Evolutionary conservation across 1,140 invertebrate genomes (phyloP).

Genomic region (Brachystomella parvula): DNA sequence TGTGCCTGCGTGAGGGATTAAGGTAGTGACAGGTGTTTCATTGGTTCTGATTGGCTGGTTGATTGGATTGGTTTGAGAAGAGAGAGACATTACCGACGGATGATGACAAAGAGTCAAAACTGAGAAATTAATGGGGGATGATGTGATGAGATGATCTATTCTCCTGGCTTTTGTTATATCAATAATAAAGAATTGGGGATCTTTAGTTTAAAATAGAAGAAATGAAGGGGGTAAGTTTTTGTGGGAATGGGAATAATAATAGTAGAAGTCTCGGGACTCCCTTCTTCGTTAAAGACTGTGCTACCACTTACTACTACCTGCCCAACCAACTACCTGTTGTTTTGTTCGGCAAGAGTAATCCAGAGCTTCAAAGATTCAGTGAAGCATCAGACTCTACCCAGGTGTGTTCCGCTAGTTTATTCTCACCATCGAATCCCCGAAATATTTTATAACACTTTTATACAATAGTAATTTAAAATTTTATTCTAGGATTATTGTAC

Average conservation of each 20-base stretch:
- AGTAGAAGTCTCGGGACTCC: background rate
- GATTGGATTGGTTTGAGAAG: too few species aligned
- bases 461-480: background rate
- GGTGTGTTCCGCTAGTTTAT: conserved; percentile 29
- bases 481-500: too few species aligned
- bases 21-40: too few species aligned
- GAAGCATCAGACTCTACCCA: conserved; percentile 33
- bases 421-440: conserved; percentile 1
- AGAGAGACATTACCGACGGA: too few species aligned
- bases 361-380: conserved; percentile 25
- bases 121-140: background rate
- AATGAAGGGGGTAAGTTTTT: background rate
- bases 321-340: conserved; percentile 10
- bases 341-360: conserved; percentile 14
- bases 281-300: background rate
- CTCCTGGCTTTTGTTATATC: background rate
- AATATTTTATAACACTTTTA: background rate
- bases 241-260: background rate
- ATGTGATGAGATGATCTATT: background rate
- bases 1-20: too few species aligned
- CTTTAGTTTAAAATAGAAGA: background rate
- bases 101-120: too few species aligned
- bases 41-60: too few species aligned
- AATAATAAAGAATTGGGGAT: background rate
- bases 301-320: background rate